A percentile compares a stretch with the other conserved stretches of the same genome.
phyloP scores from a whole-genome alignment of 2,797 vertebrate species.

The Sebastes cheni region DNA sequence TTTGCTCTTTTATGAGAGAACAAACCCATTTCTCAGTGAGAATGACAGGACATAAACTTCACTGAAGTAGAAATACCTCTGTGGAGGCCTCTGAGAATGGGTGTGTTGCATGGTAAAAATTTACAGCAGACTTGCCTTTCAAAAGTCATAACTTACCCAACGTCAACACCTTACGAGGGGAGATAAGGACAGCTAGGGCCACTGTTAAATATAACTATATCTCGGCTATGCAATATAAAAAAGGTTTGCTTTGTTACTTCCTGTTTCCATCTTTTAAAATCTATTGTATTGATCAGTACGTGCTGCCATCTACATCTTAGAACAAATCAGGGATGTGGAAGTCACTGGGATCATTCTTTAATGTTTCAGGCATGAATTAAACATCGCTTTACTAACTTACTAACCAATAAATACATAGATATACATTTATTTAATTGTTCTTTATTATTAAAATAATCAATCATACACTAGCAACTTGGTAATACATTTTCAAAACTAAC shows the following conservation, averaged over 20 bases:
- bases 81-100: neutral
- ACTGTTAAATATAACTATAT: neutral
- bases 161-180: slow-evolving; percentile 10
- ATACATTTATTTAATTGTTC: no score
- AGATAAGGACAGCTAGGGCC: slow-evolving; percentile 4
- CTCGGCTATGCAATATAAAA: neutral
- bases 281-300: neutral
- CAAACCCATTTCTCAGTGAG: slow-evolving; percentile 1
- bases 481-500: no score
- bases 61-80: neutral
- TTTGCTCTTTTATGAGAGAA: slow-evolving; percentile 1
- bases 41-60: slow-evolving; percentile 5
- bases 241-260: neutral
- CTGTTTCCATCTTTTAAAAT: neutral
- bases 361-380: no score
- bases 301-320: neutral
- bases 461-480: no score
- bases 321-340: no score
- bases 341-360: no score
- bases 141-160: slow-evolving; percentile 22
- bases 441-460: no score
- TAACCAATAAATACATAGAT: no score
- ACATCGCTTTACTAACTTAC: no score
- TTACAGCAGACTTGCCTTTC: slow-evolving; percentile 23
- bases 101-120: slow-evolving; percentile 24